These are phyloP conservation scores for Ametastegia equiseti DNA, from an alignment of 2,888 invertebrate species.

Conservation along the genomic window DNA sequence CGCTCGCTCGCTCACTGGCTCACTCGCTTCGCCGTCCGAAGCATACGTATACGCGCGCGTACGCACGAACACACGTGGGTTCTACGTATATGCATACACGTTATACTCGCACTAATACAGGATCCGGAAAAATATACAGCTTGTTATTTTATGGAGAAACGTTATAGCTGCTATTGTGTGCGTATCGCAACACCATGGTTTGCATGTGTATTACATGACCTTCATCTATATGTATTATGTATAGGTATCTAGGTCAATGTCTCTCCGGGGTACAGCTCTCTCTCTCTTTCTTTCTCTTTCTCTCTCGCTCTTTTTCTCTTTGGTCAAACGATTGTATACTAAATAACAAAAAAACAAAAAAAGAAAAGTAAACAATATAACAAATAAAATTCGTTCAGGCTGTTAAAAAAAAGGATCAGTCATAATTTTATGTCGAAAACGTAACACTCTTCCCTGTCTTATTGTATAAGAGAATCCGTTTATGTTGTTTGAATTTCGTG, in stretches of 20 bases:
- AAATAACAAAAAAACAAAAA: neutral
- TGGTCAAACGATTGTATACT: neutral
- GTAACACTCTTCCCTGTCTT: too few species aligned
- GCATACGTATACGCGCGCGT: neutral
- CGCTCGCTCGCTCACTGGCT: neutral
- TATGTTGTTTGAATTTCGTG: too few species aligned
- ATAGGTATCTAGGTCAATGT: slow-evolving; percentile 41
- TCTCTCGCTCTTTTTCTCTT: neutral
- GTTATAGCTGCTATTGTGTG: neutral
- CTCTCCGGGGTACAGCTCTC: neutral
- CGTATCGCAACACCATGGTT: slow-evolving; percentile 26
- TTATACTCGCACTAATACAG: neutral
- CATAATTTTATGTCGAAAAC: too few species aligned
- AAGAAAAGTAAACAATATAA: neutral
- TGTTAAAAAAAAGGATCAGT: too few species aligned
- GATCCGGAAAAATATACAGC: slow-evolving; percentile 25
- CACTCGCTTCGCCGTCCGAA: neutral
- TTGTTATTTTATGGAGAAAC: slow-evolving; percentile 32
- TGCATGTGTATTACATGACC: slow-evolving; percentile 34
- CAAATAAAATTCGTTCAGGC: too few species aligned
- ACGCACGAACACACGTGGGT: neutral
- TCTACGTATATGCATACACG: too few species aligned
- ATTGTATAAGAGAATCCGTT: too few species aligned
- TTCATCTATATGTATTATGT: slow-evolving; percentile 36
- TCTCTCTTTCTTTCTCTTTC: slow-evolving; percentile 5